These are phyloP conservation scores for Ceryle rudis DNA, from an alignment of 2,797 vertebrate genomes.

Conservation along the genomic window DNA sequence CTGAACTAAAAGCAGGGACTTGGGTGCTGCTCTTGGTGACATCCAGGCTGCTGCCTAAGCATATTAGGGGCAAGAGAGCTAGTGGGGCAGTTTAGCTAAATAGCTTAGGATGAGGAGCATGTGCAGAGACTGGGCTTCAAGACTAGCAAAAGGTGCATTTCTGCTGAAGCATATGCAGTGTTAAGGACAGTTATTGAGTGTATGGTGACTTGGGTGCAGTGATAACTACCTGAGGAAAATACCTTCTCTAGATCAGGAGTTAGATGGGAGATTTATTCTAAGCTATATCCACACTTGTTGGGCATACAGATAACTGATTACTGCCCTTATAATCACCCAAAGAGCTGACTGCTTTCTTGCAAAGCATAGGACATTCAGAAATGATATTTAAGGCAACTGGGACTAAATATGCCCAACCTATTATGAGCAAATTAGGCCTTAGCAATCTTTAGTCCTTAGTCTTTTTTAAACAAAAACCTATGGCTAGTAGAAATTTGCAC, in stretches of 20 bases:
- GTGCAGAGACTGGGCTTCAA: background rate
- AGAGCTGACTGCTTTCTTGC: background rate
- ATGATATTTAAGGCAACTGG: background rate
- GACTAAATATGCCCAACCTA: background rate
- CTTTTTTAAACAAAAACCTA: background rate
- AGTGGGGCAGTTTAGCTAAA: background rate
- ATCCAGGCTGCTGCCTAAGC: background rate
- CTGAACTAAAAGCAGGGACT: background rate
- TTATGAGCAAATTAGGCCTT: background rate
- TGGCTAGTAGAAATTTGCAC: background rate
- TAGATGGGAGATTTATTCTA: background rate
- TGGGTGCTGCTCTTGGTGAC: background rate
- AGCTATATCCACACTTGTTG: fast-evolving
- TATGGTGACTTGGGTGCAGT: background rate
- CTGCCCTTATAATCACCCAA: background rate
- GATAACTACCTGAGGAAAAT: background rate
- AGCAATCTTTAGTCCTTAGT: background rate
- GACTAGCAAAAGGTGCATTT: background rate
- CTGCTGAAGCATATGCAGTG: background rate
- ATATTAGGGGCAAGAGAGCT: background rate
- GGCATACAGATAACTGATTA: background rate
- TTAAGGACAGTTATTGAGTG: background rate
- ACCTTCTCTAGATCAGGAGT: background rate
- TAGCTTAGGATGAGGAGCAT: background rate
- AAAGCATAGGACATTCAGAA: background rate